These are phyloP conservation scores for Austrolebias charrua DNA, from an alignment of 2,797 vertebrate species.

Conservation along the genomic window DNA sequence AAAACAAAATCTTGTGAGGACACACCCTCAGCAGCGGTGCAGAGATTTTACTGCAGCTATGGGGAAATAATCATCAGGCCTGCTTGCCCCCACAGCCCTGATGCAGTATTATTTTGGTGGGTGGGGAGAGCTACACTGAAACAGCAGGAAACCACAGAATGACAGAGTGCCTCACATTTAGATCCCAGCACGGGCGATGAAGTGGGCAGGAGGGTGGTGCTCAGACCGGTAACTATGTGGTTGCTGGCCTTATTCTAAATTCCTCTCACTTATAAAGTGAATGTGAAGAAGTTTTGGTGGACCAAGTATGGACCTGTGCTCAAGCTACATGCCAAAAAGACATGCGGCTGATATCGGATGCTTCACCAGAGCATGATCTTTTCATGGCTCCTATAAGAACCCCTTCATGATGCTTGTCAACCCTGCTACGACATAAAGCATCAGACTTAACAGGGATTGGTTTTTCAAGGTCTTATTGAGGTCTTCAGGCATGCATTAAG, in stretches of 20 bases:
- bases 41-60: slow-evolving; percentile 44
- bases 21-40: slow-evolving; percentile 27
- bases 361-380: too few species aligned
- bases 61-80: slow-evolving; percentile 51
- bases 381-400: too few species aligned
- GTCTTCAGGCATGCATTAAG: too few species aligned
- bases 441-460: too few species aligned
- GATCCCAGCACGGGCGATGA: slow-evolving; percentile 45
- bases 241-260: slow-evolving; percentile 31
- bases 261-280: slow-evolving; percentile 36
- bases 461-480: too few species aligned
- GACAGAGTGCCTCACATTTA: slow-evolving; percentile 62
- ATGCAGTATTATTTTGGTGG: slow-evolving; percentile 61
- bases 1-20: slow-evolving; percentile 28
- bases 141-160: slow-evolving; percentile 72
- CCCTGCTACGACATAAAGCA: too few species aligned
- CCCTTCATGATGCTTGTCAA: too few species aligned
- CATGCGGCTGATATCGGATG: background rate
- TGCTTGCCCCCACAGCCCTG: slow-evolving; percentile 49
- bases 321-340: background rate
- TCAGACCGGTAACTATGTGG: slow-evolving; percentile 40
- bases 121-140: slow-evolving; percentile 54
- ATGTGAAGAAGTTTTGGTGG: slow-evolving; percentile 8
- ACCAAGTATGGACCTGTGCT: background rate
- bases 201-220: slow-evolving; percentile 43